Percentiles rank a stretch among this genome's conserved stretches.
Conservation (phyloP, 2,113 vertebrate genomes). For the Dipodomys ordii region DNA sequence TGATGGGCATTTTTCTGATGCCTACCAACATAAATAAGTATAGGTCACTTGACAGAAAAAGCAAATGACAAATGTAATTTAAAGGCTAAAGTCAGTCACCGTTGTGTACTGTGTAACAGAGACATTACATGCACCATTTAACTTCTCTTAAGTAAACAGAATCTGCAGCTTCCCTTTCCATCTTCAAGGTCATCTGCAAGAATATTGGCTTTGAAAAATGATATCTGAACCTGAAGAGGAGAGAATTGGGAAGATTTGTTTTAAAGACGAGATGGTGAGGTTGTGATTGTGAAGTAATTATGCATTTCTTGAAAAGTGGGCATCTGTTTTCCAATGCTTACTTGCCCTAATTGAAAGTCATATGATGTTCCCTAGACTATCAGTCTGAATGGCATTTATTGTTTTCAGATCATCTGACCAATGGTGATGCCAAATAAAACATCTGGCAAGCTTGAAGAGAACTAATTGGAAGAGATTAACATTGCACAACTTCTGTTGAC, state of each 20-base stretch:
- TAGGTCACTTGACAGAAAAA: constrained; percentile 49
- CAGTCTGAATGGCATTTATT: background rate
- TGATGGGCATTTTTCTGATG: constrained; percentile 21
- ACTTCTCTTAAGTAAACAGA: constrained; percentile 59
- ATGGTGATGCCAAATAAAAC: constrained; percentile 49
- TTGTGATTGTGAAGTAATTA: background rate
- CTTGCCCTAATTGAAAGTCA: constrained; percentile 26
- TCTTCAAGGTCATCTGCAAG: constrained; percentile 19
- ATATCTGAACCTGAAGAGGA: constrained; percentile 29
- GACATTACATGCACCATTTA: constrained; percentile 58
- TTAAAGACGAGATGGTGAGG: constrained; percentile 7
- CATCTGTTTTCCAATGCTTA: background rate
- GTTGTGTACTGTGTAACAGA: constrained; percentile 24
- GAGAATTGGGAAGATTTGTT: constrained; percentile 29
- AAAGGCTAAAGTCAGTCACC: constrained; percentile 29
- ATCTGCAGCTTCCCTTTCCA: background rate
- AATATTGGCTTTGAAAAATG: constrained; percentile 34
- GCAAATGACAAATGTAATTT: constrained; percentile 59
- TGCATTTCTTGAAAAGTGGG: background rate
- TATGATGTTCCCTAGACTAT: background rate
- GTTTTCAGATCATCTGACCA: constrained; percentile 34
- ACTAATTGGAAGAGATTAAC: constrained; percentile 19
- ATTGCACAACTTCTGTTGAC: constrained; percentile 41
- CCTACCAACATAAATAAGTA: constrained; percentile 40
- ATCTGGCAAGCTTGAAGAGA: constrained; percentile 44